Percentiles rank a stretch among this genome's conserved stretches.
These are phyloP conservation scores for Hystrix cristata DNA, from an alignment of 2,113 vertebrate genomes.

Conservation along the genomic window DNA sequence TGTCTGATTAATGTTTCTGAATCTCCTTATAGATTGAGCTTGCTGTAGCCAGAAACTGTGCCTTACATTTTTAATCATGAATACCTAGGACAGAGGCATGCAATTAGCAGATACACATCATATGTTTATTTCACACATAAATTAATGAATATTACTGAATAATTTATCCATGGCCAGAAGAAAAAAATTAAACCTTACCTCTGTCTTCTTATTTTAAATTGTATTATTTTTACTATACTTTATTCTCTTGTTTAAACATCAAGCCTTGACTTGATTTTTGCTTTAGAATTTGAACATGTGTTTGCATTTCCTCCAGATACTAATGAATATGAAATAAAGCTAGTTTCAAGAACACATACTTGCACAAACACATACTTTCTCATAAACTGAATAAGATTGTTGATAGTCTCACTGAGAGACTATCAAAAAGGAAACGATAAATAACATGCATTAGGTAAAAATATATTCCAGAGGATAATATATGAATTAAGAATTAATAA, in stretches of 20 bases:
- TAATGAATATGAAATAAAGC: slow-evolving; percentile 68
- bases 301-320: slow-evolving; percentile 59
- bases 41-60: slow-evolving; percentile 59
- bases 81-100: slow-evolving; percentile 71
- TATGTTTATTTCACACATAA: slow-evolving; percentile 80
- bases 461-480: not conserved
- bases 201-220: slow-evolving; percentile 68
- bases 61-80: slow-evolving; percentile 79
- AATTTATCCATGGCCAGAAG: slow-evolving; percentile 73
- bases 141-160: slow-evolving; percentile 79
- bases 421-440: not conserved
- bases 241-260: slow-evolving; percentile 75
- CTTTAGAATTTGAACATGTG: slow-evolving; percentile 50
- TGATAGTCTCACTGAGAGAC: not conserved
- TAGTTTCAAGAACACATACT: slow-evolving; percentile 19
- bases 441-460: not conserved
- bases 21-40: slow-evolving; percentile 45
- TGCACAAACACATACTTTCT: slow-evolving; percentile 10
- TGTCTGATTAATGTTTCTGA: slow-evolving; percentile 52
- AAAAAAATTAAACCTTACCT: slow-evolving; percentile 56
- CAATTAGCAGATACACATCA: slow-evolving; percentile 75
- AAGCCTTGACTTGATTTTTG: slow-evolving; percentile 66
- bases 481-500: not conserved
- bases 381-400: slow-evolving; percentile 2
- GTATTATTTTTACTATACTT: slow-evolving; percentile 65